Evolutionary conservation across 2,113 vertebrate genomes (phyloP).

Genomic region (Speoplatyrhinus poulsoni): DNA sequence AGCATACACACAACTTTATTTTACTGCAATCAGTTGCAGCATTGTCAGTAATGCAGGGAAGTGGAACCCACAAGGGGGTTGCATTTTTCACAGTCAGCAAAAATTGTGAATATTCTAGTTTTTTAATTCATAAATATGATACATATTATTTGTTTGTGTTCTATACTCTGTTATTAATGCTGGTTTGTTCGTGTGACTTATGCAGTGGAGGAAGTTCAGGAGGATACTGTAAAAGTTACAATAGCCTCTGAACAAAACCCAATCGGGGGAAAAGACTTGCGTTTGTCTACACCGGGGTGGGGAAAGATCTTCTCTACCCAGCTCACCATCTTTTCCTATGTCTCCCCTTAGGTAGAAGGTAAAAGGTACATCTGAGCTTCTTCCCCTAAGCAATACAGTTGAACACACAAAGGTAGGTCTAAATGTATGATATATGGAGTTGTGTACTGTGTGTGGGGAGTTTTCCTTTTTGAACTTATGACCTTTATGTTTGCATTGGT

Average conservation of each 20-base stretch:
- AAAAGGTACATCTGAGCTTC: too few species aligned
- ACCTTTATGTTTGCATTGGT: too few species aligned
- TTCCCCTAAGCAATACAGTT: too few species aligned
- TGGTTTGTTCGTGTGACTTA: slow-evolving; percentile 50
- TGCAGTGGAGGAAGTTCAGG: slow-evolving; percentile 33
- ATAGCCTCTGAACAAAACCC: slow-evolving; percentile 23
- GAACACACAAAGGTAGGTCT: too few species aligned
- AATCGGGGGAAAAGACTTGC: slow-evolving; percentile 30
- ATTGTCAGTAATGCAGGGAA: slow-evolving; percentile 49
- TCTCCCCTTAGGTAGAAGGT: too few species aligned
- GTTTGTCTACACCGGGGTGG: slow-evolving; percentile 18
- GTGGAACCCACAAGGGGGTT: slow-evolving; percentile 29
- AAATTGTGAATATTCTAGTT: slow-evolving; percentile 44
- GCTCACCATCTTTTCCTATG: too few species aligned
- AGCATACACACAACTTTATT: slow-evolving; percentile 23
- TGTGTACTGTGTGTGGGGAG: too few species aligned
- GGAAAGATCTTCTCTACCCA: too few species aligned
- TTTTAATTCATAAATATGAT: slow-evolving; percentile 48
- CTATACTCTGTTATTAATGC: slow-evolving; percentile 20
- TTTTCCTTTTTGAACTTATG: too few species aligned
- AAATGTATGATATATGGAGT: too few species aligned
- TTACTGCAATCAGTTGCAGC: slow-evolving; percentile 73
- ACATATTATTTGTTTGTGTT: slow-evolving; percentile 30
- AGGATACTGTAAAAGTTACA: slow-evolving; percentile 32
- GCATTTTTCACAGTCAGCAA: slow-evolving; percentile 52